Conservation (phyloP, 1,140 invertebrate species). For the Holcopasites calliopsidis region DNA sequence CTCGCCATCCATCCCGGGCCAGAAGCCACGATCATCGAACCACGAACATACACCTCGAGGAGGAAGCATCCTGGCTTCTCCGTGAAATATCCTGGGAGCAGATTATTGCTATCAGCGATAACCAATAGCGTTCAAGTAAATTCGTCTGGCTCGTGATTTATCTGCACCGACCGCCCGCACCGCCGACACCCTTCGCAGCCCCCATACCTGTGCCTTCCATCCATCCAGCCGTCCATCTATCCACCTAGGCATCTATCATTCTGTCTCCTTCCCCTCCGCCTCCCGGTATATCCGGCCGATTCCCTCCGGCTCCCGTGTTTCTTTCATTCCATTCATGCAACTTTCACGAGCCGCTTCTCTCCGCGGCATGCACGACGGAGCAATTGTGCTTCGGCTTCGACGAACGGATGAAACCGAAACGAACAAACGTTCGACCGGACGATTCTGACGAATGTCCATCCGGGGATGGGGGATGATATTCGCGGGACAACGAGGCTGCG, state of each 20-base stretch:
- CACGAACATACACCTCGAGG: slow-evolving; percentile 22
- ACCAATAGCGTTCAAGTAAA: slow-evolving; percentile 57
- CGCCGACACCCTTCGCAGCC: not conserved
- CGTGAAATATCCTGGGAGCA: slow-evolving; percentile 29
- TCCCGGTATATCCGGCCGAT: not conserved
- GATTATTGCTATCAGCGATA: slow-evolving; percentile 44
- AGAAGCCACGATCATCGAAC: slow-evolving; percentile 37
- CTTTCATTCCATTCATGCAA: slow-evolving; percentile 40
- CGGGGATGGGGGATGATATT: not conserved
- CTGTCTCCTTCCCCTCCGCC: not conserved
- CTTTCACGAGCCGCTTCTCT: slow-evolving; percentile 31
- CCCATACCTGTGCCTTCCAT: slow-evolving; percentile 4
- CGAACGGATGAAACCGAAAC: slow-evolving; percentile 23
- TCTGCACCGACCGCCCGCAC: slow-evolving; percentile 13
- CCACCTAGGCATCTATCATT: slow-evolving; percentile 37
- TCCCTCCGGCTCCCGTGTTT: slow-evolving; percentile 16
- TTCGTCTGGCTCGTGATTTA: slow-evolving; percentile 55
- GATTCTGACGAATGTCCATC: not conserved
- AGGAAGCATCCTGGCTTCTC: not conserved
- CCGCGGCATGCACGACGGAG: not conserved
- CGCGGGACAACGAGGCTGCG: not conserved
- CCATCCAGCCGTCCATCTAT: slow-evolving; percentile 18
- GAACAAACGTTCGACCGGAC: slow-evolving; percentile 2
- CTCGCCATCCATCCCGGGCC: not conserved
- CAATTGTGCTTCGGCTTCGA: slow-evolving; percentile 16